These are phyloP conservation scores for Psammodynastes pulverulentus DNA, from an alignment of 2,113 vertebrate genomes.

Conservation along the genomic window DNA sequence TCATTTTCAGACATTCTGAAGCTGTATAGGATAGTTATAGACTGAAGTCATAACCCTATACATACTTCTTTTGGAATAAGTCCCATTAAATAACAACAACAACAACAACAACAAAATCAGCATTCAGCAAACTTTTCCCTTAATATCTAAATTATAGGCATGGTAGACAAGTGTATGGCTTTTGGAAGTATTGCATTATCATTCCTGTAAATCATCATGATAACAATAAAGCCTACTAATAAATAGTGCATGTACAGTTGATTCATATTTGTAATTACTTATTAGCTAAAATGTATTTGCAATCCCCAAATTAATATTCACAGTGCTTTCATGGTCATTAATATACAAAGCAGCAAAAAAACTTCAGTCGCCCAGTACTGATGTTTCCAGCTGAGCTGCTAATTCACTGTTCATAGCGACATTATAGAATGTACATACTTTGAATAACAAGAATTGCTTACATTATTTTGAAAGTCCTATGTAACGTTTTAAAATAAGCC, in stretches of 20 bases:
- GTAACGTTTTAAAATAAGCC: neutral
- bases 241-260: neutral
- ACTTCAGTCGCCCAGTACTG: neutral
- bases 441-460: neutral
- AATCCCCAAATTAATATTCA: neutral
- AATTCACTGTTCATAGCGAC: neutral
- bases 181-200: neutral
- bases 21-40: neutral
- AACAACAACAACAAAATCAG: neutral
- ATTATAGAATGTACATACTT: neutral
- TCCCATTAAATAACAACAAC: neutral
- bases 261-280: neutral
- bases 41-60: neutral
- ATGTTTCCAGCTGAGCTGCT: neutral
- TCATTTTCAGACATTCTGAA: neutral
- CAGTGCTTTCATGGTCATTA: neutral
- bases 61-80: neutral
- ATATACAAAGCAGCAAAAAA: neutral
- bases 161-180: neutral
- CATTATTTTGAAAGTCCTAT: neutral
- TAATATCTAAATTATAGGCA: neutral
- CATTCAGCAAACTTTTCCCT: neutral
- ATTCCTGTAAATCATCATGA: neutral
- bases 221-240: neutral
- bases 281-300: neutral